Evolutionary conservation across 2,797 vertebrate genomes (phyloP), one percentile per base, ranked within the genome.

Genomic region (Hydrolagus colliei): DNA sequence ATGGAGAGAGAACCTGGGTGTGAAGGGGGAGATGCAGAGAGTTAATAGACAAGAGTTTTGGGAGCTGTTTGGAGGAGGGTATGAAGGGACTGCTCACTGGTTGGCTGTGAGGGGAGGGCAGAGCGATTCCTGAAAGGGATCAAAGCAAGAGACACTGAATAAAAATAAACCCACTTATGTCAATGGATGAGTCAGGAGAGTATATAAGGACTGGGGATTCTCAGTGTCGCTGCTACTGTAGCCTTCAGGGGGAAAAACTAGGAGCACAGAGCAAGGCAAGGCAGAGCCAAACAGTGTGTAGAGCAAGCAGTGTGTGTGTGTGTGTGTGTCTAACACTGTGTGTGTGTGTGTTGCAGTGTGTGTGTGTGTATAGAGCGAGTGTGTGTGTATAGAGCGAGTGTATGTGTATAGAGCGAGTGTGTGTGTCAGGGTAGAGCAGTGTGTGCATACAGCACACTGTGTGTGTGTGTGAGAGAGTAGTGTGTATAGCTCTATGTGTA

Each of bases 111-210:
- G 95, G 96, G 97, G 97, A 96, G 96, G 96, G 95, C 95, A 94
- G 92, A 94, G 91, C 90, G 89, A 94, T 92, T 93, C 93, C 92
- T 91, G 90, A 92, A 14, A 72, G 92, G 92, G 94, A 95, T 96
- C 95, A 94, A 67, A 61, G 79, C 11, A 7, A 32, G 20, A 11
- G 22, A n/a, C 3, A 20, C 41, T 9, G 72, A 20, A 61, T 62
- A 22, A 96, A 97, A 97, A 96, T 97, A 96, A 95, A 14, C 94
- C 94, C 93, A 95, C 95, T 94, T 94, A 90, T 94, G 95, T 95
- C 95, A 93, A 94, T 94, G 92, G 95, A 92, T 93, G 91, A 93
- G 93, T 32, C 9, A 91, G 92, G 92, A 93, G 92, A 89, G 95
- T 98, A 98, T 98, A 99, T 97, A 97, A 93, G 89, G 91, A 91